Conservation (phyloP, 2,797 vertebrate species). For the Odontamblyopus lacepedii region DNA sequence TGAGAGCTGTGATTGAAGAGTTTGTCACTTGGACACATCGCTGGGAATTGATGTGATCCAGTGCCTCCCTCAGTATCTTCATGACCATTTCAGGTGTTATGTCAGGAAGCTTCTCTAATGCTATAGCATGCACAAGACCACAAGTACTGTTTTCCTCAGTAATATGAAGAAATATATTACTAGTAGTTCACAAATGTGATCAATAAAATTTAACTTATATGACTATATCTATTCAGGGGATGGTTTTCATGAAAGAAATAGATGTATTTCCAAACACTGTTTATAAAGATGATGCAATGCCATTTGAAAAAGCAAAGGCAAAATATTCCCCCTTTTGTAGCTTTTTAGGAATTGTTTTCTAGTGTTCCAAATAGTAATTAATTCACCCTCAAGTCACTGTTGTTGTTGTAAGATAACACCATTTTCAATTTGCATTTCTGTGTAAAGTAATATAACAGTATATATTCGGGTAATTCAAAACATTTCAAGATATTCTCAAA, state of each 20-base stretch:
- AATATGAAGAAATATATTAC: conserved; percentile 55
- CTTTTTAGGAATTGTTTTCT: neutral
- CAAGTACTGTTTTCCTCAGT: conserved; percentile 68
- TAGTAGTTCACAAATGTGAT: conserved; percentile 56
- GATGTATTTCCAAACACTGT: neutral
- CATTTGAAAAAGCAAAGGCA: neutral
- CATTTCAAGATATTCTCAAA: neutral
- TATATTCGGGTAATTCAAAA: neutral
- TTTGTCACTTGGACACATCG: conserved; percentile 54
- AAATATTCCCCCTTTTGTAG: neutral
- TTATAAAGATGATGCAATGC: conserved; percentile 8
- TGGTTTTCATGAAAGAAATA: conserved; percentile 42
- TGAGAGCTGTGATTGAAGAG: conserved; percentile 47
- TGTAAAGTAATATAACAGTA: neutral
- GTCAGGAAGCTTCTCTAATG: conserved; percentile 31
- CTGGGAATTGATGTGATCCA: conserved; percentile 60
- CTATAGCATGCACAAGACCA: conserved; percentile 75
- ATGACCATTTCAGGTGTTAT: conserved; percentile 27
- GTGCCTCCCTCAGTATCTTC: conserved; percentile 44
- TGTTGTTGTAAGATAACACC: neutral
- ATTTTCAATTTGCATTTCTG: neutral
- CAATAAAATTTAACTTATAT: conserved; percentile 35
- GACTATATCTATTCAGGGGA: conserved; percentile 33
- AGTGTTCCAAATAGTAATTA: neutral
- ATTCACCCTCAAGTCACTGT: neutral